Base-by-base conservation (phyloP, 2,113 vertebrate species). In the Hippocampus zosterae region DNA sequence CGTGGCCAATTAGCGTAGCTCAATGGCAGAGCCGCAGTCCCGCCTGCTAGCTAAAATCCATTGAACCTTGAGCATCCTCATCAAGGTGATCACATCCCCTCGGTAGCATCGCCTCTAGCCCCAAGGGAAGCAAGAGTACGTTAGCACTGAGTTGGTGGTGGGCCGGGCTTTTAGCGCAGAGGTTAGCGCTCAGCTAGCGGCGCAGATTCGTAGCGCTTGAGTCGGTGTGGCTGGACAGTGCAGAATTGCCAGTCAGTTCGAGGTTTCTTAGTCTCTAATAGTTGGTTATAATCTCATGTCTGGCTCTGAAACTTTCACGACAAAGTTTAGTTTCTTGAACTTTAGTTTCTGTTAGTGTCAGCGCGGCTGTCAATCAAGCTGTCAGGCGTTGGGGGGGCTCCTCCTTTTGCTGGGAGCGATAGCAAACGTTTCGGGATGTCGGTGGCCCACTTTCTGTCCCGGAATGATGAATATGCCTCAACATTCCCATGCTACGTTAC, bases 381-480 rank as follows among this genome's bases (percentile, higher is more conserved):
- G 52, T 23, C 21, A 10, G 21, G 44, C 16, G 44, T 15, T 2
- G 3, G 29, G 1, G 41, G n/a, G n/a, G n/a, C n/a, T n/a, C 46
- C 16, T 16, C 15, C 1, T 53, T 53, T 53, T n/a, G 8, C 8
- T 11, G 52, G 21, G 52, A 55, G 52, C 52, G 52, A 53, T 16
- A 6, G 25, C n/a, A 23, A 56, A 11, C 56, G 12, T 59, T 59
- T 59, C 2, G 27, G 27, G 15, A 59, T 9, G 9, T 61, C 68
- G 41, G 72, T 72, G 73, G 82, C 81, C 73, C 83, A 81, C 76
- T 88, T 60, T 81, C 82, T 78, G 85, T 85, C 85, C 81, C 71
- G 10, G 84, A 73, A 44, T 79, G 82, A 86, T 88, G 85, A 87
- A 88, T 80, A 84, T 84, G 88, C 73, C 71, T 65, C 67, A 76